A percentile compares a stretch with the other conserved stretches of the same genome.
Conservation (phyloP, 2,888 invertebrate species). For the Caenorhabditis uteleia region DNA sequence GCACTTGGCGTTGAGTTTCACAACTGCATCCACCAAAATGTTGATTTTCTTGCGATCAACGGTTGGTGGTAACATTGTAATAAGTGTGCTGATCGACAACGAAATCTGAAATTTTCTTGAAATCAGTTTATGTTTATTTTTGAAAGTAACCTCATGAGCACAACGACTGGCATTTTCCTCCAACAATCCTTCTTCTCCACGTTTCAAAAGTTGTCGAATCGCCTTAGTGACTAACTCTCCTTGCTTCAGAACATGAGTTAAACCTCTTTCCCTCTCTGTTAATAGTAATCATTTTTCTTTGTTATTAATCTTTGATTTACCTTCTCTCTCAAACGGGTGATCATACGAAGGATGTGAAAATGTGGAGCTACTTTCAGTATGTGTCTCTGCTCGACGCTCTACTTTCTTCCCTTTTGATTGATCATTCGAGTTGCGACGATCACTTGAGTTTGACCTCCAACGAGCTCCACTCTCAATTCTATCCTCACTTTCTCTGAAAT, state of each 20-base stretch:
- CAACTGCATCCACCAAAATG: slow-evolving; percentile 19
- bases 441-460: slow-evolving; percentile 32
- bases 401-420: slow-evolving; percentile 5
- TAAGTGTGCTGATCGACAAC: slow-evolving; percentile 21
- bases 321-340: no score
- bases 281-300: no score
- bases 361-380: no score
- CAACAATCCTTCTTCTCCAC: slow-evolving; percentile 28
- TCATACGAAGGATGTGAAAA: no score
- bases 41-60: slow-evolving; percentile 23
- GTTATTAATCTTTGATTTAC: no score
- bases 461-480: slow-evolving; percentile 23
- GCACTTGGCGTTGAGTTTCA: slow-evolving; percentile 36
- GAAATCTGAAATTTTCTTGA: neutral
- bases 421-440: slow-evolving; percentile 32
- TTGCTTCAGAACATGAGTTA: slow-evolving; percentile 23
- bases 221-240: slow-evolving; percentile 22
- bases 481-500: slow-evolving; percentile 20
- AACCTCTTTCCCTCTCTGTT: no score
- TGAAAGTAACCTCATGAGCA: slow-evolving; percentile 18
- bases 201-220: slow-evolving; percentile 21
- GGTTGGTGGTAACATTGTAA: slow-evolving; percentile 18
- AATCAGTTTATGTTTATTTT: neutral
- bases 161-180: slow-evolving; percentile 22
- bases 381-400: slow-evolving; percentile 19